Evolutionary conservation across 2,797 vertebrate genomes (phyloP).

Genomic region (Lophotriccus pileatus): DNA sequence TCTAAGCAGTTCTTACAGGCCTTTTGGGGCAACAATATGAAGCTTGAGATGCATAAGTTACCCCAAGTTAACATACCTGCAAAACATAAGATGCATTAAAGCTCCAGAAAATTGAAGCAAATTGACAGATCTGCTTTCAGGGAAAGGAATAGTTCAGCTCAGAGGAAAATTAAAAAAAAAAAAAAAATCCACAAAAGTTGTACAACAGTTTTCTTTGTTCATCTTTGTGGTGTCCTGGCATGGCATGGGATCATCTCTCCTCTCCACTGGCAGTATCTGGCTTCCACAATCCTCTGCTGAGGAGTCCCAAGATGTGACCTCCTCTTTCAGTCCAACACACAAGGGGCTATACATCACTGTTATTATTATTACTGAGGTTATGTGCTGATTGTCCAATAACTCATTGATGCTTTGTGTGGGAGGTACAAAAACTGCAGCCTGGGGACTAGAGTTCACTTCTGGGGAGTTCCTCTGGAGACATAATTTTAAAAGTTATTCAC

Average conservation of each 20-base stretch:
- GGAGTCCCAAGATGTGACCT: fast-evolving
- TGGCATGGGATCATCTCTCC: not conserved
- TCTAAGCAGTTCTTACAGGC: too few species aligned
- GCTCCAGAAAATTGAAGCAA: not conserved
- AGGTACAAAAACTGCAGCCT: not conserved
- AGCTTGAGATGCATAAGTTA: not conserved
- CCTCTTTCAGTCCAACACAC: not conserved
- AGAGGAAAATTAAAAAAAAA: fast-evolving
- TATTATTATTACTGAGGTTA: not conserved
- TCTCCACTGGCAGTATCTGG: not conserved
- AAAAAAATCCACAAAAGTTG: fast-evolving
- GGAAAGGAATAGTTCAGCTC: not conserved
- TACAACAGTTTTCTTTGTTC: not conserved
- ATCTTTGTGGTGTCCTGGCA: not conserved
- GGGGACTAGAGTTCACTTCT: not conserved
- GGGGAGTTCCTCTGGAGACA: not conserved
- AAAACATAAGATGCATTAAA: not conserved
- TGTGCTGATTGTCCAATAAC: not conserved
- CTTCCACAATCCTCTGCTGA: not conserved
- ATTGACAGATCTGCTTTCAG: not conserved
- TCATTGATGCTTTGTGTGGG: not conserved
- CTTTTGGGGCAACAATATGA: too few species aligned
- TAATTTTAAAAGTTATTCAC: not conserved
- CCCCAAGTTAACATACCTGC: not conserved
- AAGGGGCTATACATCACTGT: not conserved